Base-by-base conservation (phyloP, 2,113 vertebrate species). In the Calidris pugnax region DNA sequence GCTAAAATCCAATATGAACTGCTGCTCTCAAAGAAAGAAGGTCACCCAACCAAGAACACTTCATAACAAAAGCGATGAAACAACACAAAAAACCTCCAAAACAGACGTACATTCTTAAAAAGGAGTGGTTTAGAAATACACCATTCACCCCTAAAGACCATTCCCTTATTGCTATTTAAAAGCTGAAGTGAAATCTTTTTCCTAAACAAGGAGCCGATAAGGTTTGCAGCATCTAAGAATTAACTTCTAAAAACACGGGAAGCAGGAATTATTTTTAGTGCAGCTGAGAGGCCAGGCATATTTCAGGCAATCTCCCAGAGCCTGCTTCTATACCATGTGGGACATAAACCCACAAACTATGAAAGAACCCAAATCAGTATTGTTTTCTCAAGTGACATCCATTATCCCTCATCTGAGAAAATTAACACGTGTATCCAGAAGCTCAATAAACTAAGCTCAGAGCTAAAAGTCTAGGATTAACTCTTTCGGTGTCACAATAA, bases 371-470 rank as follows among this genome's bases (percentile, higher is more conserved):
- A 94, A 96, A 97, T 97, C 96, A 97, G 96, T 93, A 75, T 67
- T 94, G 94, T 95, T 94, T 97, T 95, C 96, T 93, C 94, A 97
- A 97, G 95, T 95, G 95, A 97, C 90, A 96, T 92, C 93, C 93
- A 94, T 97, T 96, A 97, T 97, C 91, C 96, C 94, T 96, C 94
- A 96, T 93, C 90, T 96, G 93, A 97, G 96, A 97, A 97, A 97
- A 96, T 97, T 93, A 97, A 97, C 94, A 95, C 95, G 33, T 97
- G 94, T 89, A 95, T 93, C 76, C 73, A 95, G 93, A 94, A 97
- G 87, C 94, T 95, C 91, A 86, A 81, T 90, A 96, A 96, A 95
- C 91, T 96, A 90, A 96, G 94, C 90, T 97, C 84, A 91, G 80
- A 96, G 85, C 84, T 95, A 82, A 19, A 95, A 96, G 75, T 91